Conservation (phyloP, 2,113 vertebrate species). For the Sander vitreus region DNA sequence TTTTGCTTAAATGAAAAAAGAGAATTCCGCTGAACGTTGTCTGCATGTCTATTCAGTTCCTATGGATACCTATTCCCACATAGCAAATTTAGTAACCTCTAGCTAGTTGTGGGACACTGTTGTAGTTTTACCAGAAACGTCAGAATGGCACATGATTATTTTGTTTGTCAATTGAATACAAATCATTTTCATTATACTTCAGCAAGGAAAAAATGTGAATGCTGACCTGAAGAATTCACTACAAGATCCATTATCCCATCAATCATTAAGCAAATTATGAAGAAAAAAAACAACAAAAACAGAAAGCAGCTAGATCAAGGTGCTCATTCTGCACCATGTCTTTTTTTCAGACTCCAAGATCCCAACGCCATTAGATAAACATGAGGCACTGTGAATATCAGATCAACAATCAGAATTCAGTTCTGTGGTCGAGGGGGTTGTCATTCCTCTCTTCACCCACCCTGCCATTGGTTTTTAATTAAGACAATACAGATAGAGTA, state of each 20-base stretch:
- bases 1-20: not conserved
- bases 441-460: slow-evolving; percentile 32
- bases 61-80: not conserved
- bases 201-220: not conserved
- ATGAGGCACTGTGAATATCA: slow-evolving; percentile 81
- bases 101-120: not conserved
- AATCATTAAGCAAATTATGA: slow-evolving; percentile 73
- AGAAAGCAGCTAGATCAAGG: slow-evolving; percentile 75
- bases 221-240: slow-evolving; percentile 39
- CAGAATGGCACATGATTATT: slow-evolving; percentile 46
- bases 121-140: slow-evolving; percentile 1
- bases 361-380: slow-evolving; percentile 52
- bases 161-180: slow-evolving; percentile 20
- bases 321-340: slow-evolving; percentile 47
- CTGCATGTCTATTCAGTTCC: not conserved
- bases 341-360: slow-evolving; percentile 49
- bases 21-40: not conserved
- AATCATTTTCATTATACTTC: slow-evolving; percentile 19
- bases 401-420: slow-evolving; percentile 30
- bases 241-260: slow-evolving; percentile 16
- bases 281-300: slow-evolving; percentile 1
- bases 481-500: slow-evolving; percentile 70
- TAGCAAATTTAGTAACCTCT: not conserved
- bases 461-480: slow-evolving; percentile 50
- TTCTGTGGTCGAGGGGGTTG: slow-evolving; percentile 34